phyloP scores from a whole-genome alignment of 2,113 vertebrate genomes.

The Paramormyrops kingsleyae region DNA sequence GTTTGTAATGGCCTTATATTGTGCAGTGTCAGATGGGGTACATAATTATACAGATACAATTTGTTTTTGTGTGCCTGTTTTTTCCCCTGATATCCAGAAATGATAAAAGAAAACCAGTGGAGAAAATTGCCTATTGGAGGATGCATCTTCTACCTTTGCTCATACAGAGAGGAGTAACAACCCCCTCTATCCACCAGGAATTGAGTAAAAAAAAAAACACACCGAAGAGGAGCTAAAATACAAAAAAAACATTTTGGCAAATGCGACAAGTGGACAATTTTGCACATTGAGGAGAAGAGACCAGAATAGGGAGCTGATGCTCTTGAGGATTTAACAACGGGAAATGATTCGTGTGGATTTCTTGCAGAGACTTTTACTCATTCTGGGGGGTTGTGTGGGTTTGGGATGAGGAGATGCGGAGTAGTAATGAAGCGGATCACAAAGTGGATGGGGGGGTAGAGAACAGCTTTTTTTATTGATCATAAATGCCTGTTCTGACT shows the following conservation, averaged over 20 bases:
- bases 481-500: constrained; percentile 49
- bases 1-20: constrained; percentile 34
- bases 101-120: neutral
- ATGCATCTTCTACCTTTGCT: neutral
- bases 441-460: neutral
- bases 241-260: constrained; percentile 24
- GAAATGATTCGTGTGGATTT: constrained; percentile 37
- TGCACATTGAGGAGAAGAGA: constrained; percentile 34
- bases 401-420: constrained; percentile 19
- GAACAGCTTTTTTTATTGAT: constrained; percentile 31
- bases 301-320: constrained; percentile 29
- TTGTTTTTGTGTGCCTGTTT: neutral
- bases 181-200: constrained; percentile 23
- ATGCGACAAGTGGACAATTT: constrained; percentile 41
- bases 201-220: constrained; percentile 17
- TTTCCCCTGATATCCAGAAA: neutral
- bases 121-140: neutral
- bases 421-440: constrained; percentile 31
- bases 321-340: constrained; percentile 34
- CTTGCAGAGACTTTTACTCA: constrained; percentile 29
- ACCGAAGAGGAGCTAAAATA: constrained; percentile 9
- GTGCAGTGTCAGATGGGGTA: neutral
- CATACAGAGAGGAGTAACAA: neutral
- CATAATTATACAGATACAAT: neutral
- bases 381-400: constrained; percentile 7